These are phyloP conservation scores for Papilio helenus DNA, from an alignment of 1,140 invertebrate species.

Conservation along the genomic window DNA sequence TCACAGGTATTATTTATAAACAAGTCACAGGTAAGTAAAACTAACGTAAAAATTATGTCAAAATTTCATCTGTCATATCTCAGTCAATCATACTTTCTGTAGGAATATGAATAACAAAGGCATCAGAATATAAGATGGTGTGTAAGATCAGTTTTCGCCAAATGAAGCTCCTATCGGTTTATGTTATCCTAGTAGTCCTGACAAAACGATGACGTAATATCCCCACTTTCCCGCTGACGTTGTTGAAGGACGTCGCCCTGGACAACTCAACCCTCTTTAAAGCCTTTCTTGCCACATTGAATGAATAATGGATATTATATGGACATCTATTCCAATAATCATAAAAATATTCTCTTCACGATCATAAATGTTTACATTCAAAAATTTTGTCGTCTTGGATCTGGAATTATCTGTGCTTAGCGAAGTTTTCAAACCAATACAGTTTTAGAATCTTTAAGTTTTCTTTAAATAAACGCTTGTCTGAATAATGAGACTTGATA, in stretches of 20 bases:
- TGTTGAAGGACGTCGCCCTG: not conserved
- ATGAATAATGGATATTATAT: not conserved
- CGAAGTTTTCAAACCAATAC: not conserved
- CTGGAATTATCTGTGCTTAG: no score
- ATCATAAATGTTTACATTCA: no score
- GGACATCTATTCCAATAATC: not conserved
- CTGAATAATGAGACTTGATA: no score
- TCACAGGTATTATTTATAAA: not conserved
- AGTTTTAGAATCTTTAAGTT: not conserved
- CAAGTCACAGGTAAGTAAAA: not conserved
- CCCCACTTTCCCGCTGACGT: constrained; percentile 8
- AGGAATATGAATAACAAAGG: constrained; percentile 9
- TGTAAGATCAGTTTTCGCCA: not conserved
- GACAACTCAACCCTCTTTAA: not conserved
- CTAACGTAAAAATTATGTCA: not conserved
- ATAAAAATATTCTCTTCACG: not conserved
- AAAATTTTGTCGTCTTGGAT: no score
- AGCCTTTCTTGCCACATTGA: not conserved
- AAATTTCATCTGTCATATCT: not conserved
- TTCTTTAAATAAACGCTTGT: not conserved
- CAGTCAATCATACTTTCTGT: constrained; percentile 10
- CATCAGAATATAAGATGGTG: constrained; percentile 2
- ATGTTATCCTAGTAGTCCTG: constrained; percentile 1
- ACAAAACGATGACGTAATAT: constrained; percentile 30
- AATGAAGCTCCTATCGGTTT: not conserved